A percentile compares a stretch with the other conserved stretches of the same genome.
Evolutionary conservation across 2,888 invertebrate species (phyloP).

Genomic region (Myathropa florea): DNA sequence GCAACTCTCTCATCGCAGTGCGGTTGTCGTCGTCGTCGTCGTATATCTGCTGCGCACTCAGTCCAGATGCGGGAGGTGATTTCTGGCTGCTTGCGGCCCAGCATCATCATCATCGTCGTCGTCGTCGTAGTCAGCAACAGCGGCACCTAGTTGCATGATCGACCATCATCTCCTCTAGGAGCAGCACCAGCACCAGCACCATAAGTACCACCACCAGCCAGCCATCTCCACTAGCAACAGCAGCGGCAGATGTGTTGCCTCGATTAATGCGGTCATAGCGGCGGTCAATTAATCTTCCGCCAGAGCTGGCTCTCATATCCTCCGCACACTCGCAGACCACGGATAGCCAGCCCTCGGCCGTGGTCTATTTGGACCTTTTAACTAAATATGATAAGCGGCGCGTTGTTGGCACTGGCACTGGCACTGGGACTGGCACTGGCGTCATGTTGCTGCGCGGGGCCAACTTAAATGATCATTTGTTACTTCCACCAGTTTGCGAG

Average conservation of each 20-base stretch:
- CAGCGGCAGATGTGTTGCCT: conserved; percentile 66
- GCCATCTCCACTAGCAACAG: neutral
- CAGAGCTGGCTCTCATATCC: conserved; percentile 59
- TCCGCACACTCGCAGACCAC: neutral
- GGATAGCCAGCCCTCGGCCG: neutral
- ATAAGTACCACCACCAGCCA: neutral
- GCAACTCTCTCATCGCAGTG: conserved; percentile 58
- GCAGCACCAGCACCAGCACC: neutral
- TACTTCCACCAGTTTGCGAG: conserved; percentile 35
- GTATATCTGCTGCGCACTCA: conserved; percentile 37
- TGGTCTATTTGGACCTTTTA: conserved; percentile 71
- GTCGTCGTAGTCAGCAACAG: conserved; percentile 23
- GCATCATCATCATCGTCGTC: conserved; percentile 48
- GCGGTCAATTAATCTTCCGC: conserved; percentile 68
- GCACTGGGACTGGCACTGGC: conserved; percentile 30
- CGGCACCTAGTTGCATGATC: conserved; percentile 51
- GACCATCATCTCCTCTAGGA: neutral
- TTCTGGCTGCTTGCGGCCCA: conserved; percentile 23
- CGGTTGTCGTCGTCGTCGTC: conserved; percentile 16
- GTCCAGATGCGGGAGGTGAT: conserved; percentile 65
- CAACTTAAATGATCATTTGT: conserved; percentile 61
- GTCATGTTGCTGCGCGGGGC: conserved; percentile 63
- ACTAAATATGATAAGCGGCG: conserved; percentile 66
- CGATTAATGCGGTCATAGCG: conserved; percentile 68
- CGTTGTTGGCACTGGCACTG: conserved; percentile 37